Base-by-base conservation (phyloP, 1,140 invertebrate genomes). In the Rhopalosiphum maidis region DNA sequence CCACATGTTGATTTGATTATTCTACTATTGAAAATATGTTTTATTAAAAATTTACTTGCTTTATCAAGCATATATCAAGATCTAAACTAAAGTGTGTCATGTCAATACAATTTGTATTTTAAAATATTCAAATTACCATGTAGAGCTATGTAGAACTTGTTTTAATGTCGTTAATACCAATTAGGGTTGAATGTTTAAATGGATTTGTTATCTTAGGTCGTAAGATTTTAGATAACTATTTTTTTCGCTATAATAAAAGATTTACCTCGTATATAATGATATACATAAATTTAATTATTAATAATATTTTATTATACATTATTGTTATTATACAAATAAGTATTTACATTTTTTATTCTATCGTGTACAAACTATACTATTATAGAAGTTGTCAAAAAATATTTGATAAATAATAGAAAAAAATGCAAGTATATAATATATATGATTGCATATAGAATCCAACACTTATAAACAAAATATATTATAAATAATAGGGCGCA, bases 141-240 rank as follows among this genome's bases (percentile, higher is more conserved):
- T 18, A 68, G 30, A n/a, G n/a, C n/a, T 77, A 15, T 35, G 18
- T 68, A 6, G 1, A 5, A 18, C 1, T 35, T 18, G 4, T 77
- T n/a, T 77, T 18, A n/a, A 18, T 0, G n/a, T 2, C 8, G 0
- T n/a, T n/a, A 77, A 77, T n/a, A 5, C 18, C 30, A 4, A n/a
- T 77, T 77, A 35, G 15, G 0, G 5, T 77, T n/a, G 30, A n/a
- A 68, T 68, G 7, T n/a, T n/a, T n/a, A n/a, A 15, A 68, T 68
- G 60, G 60, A n/a, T 68, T 30, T 15, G 30, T 9, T 68, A n/a
- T 68, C 30, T 0, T 22, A 5, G 30, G 4, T 68, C n/a, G 0
- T n/a, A n/a, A n/a, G 30, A 4, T 77, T n/a, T 68, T 68, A 15
- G 11, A n/a, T n/a, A 68, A n/a, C 25, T 15, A 68, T 68, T 11